Evolutionary conservation across 2,888 invertebrate genomes (phyloP), one percentile per base, ranked within the genome.

Genomic region (Spicauda simplicius): DNA sequence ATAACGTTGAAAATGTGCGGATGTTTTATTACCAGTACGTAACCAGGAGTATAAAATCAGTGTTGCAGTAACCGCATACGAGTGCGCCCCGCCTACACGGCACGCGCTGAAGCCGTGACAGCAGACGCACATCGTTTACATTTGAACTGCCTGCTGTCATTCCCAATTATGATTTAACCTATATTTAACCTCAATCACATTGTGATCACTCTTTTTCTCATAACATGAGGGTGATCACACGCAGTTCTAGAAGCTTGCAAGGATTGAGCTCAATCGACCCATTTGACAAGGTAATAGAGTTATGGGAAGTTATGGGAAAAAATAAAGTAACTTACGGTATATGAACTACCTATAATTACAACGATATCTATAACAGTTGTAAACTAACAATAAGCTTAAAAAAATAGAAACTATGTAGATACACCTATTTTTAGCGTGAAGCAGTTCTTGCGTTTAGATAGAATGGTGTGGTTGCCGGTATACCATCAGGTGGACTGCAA

Each of bases 141-240:
- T 80, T 81, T 80, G 73, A 83, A 79, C 77, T 64, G 76, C 78
- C 77, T 77, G 77, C 73, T 85, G 90, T 85, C 85, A 83, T 79
- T 75, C 83, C 82, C 86, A 88, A 90, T 88, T 85, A 87, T 79
- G 76, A 83, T 81, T 83, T 86, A 88, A 88, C 89, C 86, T 80
- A 80, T 82, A 76, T 89, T 90, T 90, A 86, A 90, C 90, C 88
- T 78, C 90, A 91, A 90, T 90, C 87, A 81, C 75, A 79, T 77
- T 78, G 77, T 79, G 71, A 81, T 79, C 76, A 80, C 75, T 84
- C 78, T 85, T 86, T 84, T 85, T 83, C 78, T 77, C 80, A 80
- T 80, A 77, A 66, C 37, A 53, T 12, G 33, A 33, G 14, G 18
- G 54, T 59, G 33, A 50, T 52, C 45, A 20, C 48, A 58, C 8